Conservation (phyloP, 2,113 vertebrate genomes). For the Poecile atricapillus region DNA sequence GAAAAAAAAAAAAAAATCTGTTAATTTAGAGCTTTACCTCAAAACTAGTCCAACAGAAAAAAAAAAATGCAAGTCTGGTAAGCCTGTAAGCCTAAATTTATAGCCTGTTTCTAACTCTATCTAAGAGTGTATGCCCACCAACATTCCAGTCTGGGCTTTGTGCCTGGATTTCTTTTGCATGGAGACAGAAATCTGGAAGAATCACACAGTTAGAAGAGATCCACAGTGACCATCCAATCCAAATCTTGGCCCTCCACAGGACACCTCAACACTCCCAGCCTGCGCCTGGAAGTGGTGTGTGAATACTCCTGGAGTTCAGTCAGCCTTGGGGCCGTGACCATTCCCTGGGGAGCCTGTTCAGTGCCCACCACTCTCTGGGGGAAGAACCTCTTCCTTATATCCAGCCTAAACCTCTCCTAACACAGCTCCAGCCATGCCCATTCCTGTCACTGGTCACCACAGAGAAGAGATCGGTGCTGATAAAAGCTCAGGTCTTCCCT, state of each 20-base stretch:
- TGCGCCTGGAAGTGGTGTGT: not conserved
- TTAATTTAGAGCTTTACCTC: not conserved
- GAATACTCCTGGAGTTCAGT: not conserved
- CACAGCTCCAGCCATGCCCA: not conserved
- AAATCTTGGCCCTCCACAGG: not conserved
- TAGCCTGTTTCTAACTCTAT: not conserved
- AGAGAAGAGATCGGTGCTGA: not conserved
- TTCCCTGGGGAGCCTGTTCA: not conserved
- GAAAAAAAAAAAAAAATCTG: not conserved
- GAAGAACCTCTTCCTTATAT: not conserved
- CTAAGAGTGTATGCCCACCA: not conserved
- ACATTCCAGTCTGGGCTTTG: not conserved
- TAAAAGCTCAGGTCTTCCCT: not conserved
- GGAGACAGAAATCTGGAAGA: not conserved
- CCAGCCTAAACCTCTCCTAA: not conserved
- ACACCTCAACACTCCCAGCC: not conserved
- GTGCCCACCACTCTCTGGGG: not conserved
- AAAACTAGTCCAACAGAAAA: not conserved
- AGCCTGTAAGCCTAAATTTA: not conserved
- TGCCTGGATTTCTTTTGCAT: not conserved
- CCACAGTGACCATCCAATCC: not conserved
- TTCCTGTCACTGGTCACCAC: not conserved
- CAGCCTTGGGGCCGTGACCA: accelerated
- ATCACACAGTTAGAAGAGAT: not conserved
- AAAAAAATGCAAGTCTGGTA: not conserved